Percentiles rank a stretch among this genome's conserved stretches.
Evolutionary conservation across 2,888 invertebrate genomes (phyloP).

Genomic region (Loripinus fragilis): DNA sequence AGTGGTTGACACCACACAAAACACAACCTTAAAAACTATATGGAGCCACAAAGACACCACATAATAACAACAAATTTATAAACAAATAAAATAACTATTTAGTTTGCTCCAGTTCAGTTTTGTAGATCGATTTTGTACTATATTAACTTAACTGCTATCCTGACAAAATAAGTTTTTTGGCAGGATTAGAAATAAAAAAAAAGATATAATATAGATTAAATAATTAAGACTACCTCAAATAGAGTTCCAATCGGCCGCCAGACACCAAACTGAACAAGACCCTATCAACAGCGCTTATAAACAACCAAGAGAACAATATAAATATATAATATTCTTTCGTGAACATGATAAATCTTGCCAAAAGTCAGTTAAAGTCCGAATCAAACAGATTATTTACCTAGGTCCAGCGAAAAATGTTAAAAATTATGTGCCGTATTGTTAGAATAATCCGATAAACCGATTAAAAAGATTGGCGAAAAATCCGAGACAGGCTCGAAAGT

Average conservation of each 20-base stretch:
- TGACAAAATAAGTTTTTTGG: too few relatives aligned
- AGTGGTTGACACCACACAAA: too few relatives aligned
- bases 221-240: not conserved
- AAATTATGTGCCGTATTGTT: not conserved
- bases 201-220: too few relatives aligned
- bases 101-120: too few relatives aligned
- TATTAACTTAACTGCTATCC: too few relatives aligned
- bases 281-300: not conserved
- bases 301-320: not conserved
- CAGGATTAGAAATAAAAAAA: too few relatives aligned
- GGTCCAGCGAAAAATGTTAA: not conserved
- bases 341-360: slow-evolving; percentile 7
- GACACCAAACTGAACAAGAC: not conserved
- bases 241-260: not conserved
- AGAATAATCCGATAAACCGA: not conserved
- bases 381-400: slow-evolving; percentile 6
- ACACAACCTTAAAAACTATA: too few relatives aligned
- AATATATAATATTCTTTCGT: slow-evolving; percentile 3
- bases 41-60: too few relatives aligned
- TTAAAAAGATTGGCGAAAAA: not conserved
- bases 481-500: not conserved
- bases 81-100: too few relatives aligned
- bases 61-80: too few relatives aligned
- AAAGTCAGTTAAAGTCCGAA: not conserved
- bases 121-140: too few relatives aligned